These are phyloP conservation scores for Aegotheles bennettii DNA, from an alignment of 2,113 vertebrate species.

Conservation along the genomic window DNA sequence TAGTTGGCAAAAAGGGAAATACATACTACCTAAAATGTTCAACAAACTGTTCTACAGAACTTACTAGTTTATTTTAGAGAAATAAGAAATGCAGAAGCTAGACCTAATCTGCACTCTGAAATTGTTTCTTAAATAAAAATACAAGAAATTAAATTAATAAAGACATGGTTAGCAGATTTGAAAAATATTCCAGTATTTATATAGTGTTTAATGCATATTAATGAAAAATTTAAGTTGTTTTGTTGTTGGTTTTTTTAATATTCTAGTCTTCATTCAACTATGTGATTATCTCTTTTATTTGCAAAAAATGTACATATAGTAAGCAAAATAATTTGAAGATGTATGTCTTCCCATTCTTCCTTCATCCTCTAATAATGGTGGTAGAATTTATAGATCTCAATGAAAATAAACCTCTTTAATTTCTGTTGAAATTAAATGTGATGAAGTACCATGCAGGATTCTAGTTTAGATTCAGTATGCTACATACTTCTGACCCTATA, in stretches of 20 bases:
- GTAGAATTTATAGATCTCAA: neutral
- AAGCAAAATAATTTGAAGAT: neutral
- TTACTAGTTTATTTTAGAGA: conserved; percentile 35
- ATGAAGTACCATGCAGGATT: neutral
- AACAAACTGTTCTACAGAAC: neutral
- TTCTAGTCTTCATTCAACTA: neutral
- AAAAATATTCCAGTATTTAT: conserved; percentile 3
- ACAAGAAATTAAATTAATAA: neutral
- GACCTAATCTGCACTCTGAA: neutral
- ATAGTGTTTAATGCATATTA: neutral
- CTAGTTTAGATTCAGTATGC: neutral
- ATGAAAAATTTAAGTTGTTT: neutral
- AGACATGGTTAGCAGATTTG: neutral
- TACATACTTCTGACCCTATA: neutral
- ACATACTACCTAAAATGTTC: conserved; percentile 2
- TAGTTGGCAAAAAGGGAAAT: conserved; percentile 33
- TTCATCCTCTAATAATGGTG: neutral
- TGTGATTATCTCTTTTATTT: neutral
- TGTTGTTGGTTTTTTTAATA: neutral
- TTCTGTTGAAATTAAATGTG: neutral
- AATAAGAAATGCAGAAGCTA: conserved; percentile 27
- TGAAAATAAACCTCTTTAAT: neutral
- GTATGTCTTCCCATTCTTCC: neutral
- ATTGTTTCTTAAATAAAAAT: neutral
- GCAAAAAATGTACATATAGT: neutral